Percentiles rank a stretch among this genome's conserved stretches.
These are phyloP conservation scores for Indicator maculatus DNA, from an alignment of 2,113 vertebrate genomes.

Conservation along the genomic window DNA sequence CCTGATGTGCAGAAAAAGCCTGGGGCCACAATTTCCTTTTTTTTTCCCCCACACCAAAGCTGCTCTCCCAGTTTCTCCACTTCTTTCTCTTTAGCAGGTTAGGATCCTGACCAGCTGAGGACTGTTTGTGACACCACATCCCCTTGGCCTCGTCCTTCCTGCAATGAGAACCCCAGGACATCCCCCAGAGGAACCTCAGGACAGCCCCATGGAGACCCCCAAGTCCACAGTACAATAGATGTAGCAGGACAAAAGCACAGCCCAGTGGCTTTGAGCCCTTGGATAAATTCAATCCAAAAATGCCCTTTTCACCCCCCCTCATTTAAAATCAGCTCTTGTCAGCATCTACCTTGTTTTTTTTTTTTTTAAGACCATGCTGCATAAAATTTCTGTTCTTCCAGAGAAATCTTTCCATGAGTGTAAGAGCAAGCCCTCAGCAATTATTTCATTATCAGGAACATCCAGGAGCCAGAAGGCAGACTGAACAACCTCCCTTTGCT, in stretches of 20 bases:
- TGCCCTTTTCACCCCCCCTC: neutral
- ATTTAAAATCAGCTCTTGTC: neutral
- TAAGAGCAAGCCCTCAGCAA: neutral
- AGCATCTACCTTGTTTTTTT: neutral
- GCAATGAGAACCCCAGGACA: neutral
- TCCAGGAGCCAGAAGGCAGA: neutral
- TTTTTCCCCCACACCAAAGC: neutral
- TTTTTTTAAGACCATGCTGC: neutral
- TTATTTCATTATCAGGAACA: neutral
- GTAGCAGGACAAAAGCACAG: neutral
- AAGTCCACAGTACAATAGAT: neutral
- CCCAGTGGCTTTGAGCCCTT: neutral
- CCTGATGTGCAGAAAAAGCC: neutral
- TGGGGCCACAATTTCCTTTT: neutral
- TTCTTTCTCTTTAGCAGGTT: neutral
- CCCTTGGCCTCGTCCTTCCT: neutral
- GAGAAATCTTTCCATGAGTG: neutral
- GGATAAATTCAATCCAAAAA: neutral
- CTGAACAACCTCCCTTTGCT: neutral
- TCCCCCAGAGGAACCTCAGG: neutral
- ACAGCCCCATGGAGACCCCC: neutral
- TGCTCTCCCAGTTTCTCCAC: neutral
- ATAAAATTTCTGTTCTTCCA: neutral
- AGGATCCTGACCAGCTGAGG: neutral
- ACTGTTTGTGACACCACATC: neutral